Evolutionary conservation across 2,797 vertebrate genomes (phyloP).

Genomic region (Gymnoscopelus braueri): DNA sequence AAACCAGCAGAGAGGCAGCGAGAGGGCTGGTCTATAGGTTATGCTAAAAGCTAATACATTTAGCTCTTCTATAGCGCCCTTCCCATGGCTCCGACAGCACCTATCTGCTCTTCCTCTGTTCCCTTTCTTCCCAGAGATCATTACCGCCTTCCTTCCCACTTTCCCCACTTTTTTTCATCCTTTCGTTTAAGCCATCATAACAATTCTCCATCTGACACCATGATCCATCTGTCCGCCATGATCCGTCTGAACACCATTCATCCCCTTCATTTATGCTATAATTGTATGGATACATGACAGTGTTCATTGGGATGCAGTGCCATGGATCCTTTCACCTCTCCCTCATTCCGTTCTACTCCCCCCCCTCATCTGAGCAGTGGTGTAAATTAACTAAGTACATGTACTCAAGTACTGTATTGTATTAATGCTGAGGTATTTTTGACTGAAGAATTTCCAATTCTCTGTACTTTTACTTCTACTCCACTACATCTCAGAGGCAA

Average conservation of each 20-base stretch:
- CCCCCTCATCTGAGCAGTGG: too few relatives aligned
- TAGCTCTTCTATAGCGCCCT: constrained; percentile 34
- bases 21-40: constrained; percentile 36
- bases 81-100: constrained; percentile 35
- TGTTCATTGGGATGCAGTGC: not conserved
- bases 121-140: constrained; percentile 32
- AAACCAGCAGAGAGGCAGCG: constrained; percentile 34
- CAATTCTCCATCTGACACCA: constrained; percentile 10
- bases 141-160: constrained; percentile 21
- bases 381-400: too few relatives aligned
- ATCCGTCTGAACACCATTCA: constrained; percentile 15
- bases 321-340: not conserved
- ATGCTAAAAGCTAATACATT: constrained; percentile 50
- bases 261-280: constrained; percentile 3
- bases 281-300: not conserved
- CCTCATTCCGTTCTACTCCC: too few relatives aligned
- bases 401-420: too few relatives aligned
- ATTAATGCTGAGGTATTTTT: too few relatives aligned
- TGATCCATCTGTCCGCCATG: constrained; percentile 4
- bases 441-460: too few relatives aligned
- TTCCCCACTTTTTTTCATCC: constrained; percentile 16
- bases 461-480: too few relatives aligned
- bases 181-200: constrained; percentile 5
- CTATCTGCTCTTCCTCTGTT: constrained; percentile 32
- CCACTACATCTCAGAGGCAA: too few relatives aligned